phyloP scores from a whole-genome alignment of 1,140 invertebrate species.

The Papilio polytes region DNA sequence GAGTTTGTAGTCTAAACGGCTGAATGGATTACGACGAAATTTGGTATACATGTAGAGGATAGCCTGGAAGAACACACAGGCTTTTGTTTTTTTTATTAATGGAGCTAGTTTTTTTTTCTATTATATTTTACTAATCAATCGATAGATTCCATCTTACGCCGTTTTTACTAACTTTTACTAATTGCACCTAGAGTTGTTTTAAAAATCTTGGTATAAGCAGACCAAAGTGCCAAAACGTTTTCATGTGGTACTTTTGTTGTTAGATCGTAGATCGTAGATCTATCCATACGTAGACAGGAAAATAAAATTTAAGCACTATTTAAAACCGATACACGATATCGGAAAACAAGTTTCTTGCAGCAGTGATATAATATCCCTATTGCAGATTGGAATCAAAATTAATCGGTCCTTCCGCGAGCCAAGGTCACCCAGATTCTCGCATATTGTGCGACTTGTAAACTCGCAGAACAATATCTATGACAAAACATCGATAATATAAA shows the following conservation, averaged over 20 bases:
- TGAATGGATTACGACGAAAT: no score
- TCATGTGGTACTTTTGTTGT: no score
- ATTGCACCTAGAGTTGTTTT: no score
- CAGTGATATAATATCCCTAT: constrained; percentile 46
- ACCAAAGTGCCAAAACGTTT: no score
- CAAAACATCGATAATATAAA: neutral
- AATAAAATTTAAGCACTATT: neutral
- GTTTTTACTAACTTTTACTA: no score
- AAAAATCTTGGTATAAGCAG: no score
- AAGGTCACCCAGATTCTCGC: neutral
- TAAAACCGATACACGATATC: neutral
- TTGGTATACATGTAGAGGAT: no score
- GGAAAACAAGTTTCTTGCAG: constrained; percentile 49
- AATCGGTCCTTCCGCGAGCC: constrained; percentile 48
- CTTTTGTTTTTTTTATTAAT: no score
- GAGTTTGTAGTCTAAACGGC: no score
- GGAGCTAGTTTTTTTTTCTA: neutral
- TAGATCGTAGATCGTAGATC: neutral
- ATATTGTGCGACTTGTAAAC: neutral
- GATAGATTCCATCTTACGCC: neutral
- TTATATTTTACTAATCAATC: neutral
- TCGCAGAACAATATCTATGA: neutral
- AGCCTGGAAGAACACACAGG: no score
- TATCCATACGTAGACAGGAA: neutral
- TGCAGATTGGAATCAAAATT: constrained; percentile 58